Evolutionary conservation across 1,140 invertebrate genomes (phyloP), one percentile per base, ranked within the genome.

Genomic region (Tetramorium alpestre): DNA sequence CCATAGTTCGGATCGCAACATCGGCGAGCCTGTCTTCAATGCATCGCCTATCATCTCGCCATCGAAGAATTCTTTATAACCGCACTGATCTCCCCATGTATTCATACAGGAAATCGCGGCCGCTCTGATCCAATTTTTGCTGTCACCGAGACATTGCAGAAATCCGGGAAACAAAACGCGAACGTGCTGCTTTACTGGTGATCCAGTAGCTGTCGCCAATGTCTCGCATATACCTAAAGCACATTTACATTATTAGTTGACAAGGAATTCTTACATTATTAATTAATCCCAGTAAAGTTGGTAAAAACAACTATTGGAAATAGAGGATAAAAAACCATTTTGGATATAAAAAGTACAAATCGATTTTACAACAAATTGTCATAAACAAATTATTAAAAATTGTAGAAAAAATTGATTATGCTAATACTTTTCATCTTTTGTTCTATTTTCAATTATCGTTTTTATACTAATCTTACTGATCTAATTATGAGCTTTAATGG

Each of bases 41-140:
- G 97, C 98, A 95, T 99, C 98, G 56, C 96, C 96, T 85, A 99
- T 96, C 95, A 99, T 98, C 96, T 99, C 98, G 33, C 97, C 97
- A 64, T 99, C 98, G 82, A 99, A 97, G 87, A 99, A 97, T 90
- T 98, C 97, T 77, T 97, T 97, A 87, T 97, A 96, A 2, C 98
- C 97, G 89, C 97, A 97, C 78, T 98, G 96, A 67, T 98, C 97
- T 38, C 97, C 97, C 97, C 98, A 99, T 16, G 97, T 96, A 91
- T 99, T 98, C 44, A 99, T 97, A 89, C 98, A 98, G 11, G 97
- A 96, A 8, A 98, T 96, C 0, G 98, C 98, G 11, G 98, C 97
- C 8, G 97, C 92, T 89, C 98, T 96, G 51, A 99, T 97, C 95
- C 97, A 97, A 44, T 96, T 96, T 97, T 97, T 97, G 38, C 95